phyloP scores from a whole-genome alignment of 1,140 invertebrate genomes.

The Drosophila auraria region DNA sequence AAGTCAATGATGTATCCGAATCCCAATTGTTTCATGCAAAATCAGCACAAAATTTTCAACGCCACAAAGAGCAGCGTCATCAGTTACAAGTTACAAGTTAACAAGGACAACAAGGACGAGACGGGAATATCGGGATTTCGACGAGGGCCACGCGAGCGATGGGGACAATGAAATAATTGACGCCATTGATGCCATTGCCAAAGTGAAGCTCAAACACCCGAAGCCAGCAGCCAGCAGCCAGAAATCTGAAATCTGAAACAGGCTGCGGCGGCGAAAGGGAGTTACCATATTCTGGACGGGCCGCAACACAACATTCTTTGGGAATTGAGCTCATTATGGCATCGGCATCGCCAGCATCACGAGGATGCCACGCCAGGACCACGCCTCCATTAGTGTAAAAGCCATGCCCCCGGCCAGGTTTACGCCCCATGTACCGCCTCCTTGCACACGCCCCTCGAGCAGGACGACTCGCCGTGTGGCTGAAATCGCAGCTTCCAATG shows the following conservation, averaged over 20 bases:
- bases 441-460: slow-evolving; percentile 21
- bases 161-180: slow-evolving; percentile 81
- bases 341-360: slow-evolving; percentile 52
- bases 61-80: slow-evolving; percentile 77
- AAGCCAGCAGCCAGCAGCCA: slow-evolving; percentile 25
- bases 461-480: slow-evolving; percentile 29
- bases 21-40: slow-evolving; percentile 64
- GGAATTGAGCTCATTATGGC: slow-evolving; percentile 83
- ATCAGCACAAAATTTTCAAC: slow-evolving; percentile 76
- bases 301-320: slow-evolving; percentile 71
- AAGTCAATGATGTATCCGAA: slow-evolving; percentile 37
- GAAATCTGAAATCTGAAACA: slow-evolving; percentile 41
- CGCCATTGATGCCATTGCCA: slow-evolving; percentile 69
- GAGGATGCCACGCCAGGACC: slow-evolving; percentile 37
- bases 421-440: slow-evolving; percentile 30
- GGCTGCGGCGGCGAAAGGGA: slow-evolving; percentile 14
- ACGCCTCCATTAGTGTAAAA: slow-evolving; percentile 81
- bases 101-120: slow-evolving; percentile 30
- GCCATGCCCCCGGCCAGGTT: slow-evolving; percentile 58
- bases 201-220: slow-evolving; percentile 31
- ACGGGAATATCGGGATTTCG: slow-evolving; percentile 7
- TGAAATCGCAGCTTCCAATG: slow-evolving; percentile 41
- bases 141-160: slow-evolving; percentile 12
- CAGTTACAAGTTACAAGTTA: slow-evolving; percentile 55
- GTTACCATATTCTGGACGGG: slow-evolving; percentile 19